A percentile compares a stretch with the other conserved stretches of the same genome.
Evolutionary conservation across 2,888 invertebrate genomes (phyloP).

Genomic region (Orthonychiurus folsomi): DNA sequence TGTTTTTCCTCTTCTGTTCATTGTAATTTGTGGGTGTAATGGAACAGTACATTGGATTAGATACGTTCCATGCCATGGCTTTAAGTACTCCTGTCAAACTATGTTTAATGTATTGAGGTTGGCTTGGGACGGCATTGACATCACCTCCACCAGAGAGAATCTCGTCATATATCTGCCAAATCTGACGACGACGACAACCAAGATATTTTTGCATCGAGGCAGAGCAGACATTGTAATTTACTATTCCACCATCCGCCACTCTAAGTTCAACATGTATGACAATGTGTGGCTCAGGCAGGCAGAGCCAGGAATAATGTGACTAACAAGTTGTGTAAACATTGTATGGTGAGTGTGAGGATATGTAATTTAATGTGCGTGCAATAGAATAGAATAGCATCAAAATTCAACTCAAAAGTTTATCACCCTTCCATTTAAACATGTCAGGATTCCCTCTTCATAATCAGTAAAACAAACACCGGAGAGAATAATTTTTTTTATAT

Average conservation of each 20-base stretch:
- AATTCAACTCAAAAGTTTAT: slow-evolving; percentile 9
- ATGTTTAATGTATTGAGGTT: background rate
- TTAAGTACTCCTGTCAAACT: background rate
- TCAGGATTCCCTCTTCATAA: slow-evolving; percentile 8
- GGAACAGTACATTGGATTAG: background rate
- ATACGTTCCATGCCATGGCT: background rate
- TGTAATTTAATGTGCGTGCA: background rate
- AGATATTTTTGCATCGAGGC: no score
- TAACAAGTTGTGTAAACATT: background rate
- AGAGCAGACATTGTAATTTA: no score
- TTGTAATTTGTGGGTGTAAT: background rate
- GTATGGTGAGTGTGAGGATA: background rate
- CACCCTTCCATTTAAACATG: slow-evolving; percentile 11
- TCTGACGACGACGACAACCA: no score
- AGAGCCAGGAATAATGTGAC: background rate
- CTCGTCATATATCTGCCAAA: background rate
- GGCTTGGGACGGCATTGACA: background rate
- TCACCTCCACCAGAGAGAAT: background rate
- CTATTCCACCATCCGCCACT: no score
- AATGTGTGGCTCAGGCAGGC: background rate
- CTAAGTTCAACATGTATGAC: no score
- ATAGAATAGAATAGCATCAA: background rate
- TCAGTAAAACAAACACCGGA: slow-evolving; percentile 13
- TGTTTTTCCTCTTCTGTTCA: no score
- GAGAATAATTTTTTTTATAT: background rate